Conservation (phyloP, 2,888 invertebrate genomes). For the Lithosia quadra region DNA sequence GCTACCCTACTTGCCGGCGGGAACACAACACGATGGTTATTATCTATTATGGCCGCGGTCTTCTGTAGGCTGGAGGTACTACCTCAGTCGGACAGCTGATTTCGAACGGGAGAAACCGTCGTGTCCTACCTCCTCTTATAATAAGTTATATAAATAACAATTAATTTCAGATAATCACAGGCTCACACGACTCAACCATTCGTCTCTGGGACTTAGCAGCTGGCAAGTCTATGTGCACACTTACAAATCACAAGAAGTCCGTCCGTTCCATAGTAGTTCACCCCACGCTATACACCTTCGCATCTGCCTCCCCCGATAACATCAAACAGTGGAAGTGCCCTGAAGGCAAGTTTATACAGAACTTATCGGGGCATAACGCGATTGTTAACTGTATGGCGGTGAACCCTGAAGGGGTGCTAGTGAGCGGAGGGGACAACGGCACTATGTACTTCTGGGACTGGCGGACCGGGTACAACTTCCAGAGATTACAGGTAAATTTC, state of each 20-base stretch:
- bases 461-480: constrained; percentile 99
- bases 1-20: too few species aligned
- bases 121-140: too few species aligned
- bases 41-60: too few species aligned
- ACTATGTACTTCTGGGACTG: constrained; percentile 99
- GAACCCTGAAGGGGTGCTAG: constrained; percentile 97
- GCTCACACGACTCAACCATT: constrained; percentile 98
- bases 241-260: constrained; percentile 99
- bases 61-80: too few species aligned
- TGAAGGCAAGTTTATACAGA: constrained; percentile 99
- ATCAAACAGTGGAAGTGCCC: constrained; percentile 99
- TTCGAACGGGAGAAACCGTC: too few species aligned
- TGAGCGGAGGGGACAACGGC: constrained; percentile 99
- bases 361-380: constrained; percentile 98
- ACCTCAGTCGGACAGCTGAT: too few species aligned
- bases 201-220: constrained; percentile 99
- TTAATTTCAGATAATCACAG: constrained; percentile 92
- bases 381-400: constrained; percentile 98
- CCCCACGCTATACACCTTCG: constrained; percentile 96
- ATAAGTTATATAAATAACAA: neutral
- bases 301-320: constrained; percentile 99
- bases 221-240: constrained; percentile 96
- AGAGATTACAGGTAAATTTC: constrained; percentile 90
- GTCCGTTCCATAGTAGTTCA: constrained; percentile 93
- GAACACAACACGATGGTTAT: too few species aligned